Evolutionary conservation across 2,888 invertebrate species (phyloP), one percentile per base, ranked within the genome.

Genomic region (Andrena flavipes): DNA sequence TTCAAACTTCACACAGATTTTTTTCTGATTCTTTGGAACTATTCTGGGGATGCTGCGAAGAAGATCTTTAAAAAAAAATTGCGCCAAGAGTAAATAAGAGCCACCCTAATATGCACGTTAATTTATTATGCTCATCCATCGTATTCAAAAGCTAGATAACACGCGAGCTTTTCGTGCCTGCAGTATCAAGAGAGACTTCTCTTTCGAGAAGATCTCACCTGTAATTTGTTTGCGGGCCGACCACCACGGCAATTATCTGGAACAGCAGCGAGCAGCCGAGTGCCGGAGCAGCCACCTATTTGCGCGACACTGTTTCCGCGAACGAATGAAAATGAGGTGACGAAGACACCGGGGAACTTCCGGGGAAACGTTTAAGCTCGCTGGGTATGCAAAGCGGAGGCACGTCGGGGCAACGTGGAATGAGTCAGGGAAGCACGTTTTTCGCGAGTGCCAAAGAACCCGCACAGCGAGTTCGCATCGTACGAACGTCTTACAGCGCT

Each of bases 311-410:
- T 81, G 60, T 73, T 82, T 71, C 82, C 68, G 73, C 54, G 82
- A 82, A 76, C 69, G 83, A 82, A 83, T 71, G 77, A 76, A 73
- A 82, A 82, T 60, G 51, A 82, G 72, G 70, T 56, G 76, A 51
- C 67, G 71, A 76, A 82, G 71, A 68, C 56, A 30, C 48, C 16
- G 48, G 13, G 74, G 23, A 56, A 80, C 42, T 64, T 69, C 60
- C 80, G 35, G 54, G 60, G 49, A 42, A 70, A 54, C 69, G 56
- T 62, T 81, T 69, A 70, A 70, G 42, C 64, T 26, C 62, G 33
- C 6, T 30, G 54, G 42, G 26, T 69, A 60, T 69, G 81, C 73
- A 80, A 80, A 81, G 23, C 68, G 51, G 51, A 64, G 64, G 60
- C 30, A 73, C 64, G 56, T 33, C 13, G 33, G 56, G 16, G 16